phyloP scores from a whole-genome alignment of 2,113 vertebrate genomes.

The Oophaga pumilio region DNA sequence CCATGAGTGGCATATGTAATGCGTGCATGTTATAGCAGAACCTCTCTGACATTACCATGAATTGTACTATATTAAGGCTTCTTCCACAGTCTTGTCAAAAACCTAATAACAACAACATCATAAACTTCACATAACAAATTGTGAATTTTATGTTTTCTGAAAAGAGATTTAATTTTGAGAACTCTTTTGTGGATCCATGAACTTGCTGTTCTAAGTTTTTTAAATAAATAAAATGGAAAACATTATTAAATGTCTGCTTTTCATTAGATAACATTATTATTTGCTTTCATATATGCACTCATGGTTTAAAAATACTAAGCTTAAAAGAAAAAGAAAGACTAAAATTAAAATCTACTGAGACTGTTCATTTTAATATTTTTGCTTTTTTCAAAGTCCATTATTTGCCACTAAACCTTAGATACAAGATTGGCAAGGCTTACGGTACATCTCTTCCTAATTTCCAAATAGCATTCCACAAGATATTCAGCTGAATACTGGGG shows the following conservation, averaged over 20 bases:
- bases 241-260: constrained; percentile 75
- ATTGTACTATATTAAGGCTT: background rate
- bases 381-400: constrained; percentile 6
- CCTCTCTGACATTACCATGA: background rate
- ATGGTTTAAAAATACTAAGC: constrained; percentile 24
- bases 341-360: constrained; percentile 9
- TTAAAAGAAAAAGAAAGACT: constrained; percentile 5
- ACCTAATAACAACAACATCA: constrained; percentile 45
- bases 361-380: constrained; percentile 19
- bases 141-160: constrained; percentile 69
- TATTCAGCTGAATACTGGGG: background rate
- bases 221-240: constrained; percentile 79
- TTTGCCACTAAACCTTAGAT: background rate
- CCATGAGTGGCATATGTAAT: background rate
- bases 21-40: background rate
- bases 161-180: constrained; percentile 58
- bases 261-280: constrained; percentile 65
- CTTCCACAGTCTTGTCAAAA: constrained; percentile 40
- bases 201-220: constrained; percentile 66
- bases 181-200: constrained; percentile 72
- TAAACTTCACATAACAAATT: constrained; percentile 67
- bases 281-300: constrained; percentile 36
- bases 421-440: background rate
- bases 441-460: too few species aligned
- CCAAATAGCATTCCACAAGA: background rate